Conservation (phyloP, 2,113 vertebrate species). For the Tachuris rubrigastra region DNA sequence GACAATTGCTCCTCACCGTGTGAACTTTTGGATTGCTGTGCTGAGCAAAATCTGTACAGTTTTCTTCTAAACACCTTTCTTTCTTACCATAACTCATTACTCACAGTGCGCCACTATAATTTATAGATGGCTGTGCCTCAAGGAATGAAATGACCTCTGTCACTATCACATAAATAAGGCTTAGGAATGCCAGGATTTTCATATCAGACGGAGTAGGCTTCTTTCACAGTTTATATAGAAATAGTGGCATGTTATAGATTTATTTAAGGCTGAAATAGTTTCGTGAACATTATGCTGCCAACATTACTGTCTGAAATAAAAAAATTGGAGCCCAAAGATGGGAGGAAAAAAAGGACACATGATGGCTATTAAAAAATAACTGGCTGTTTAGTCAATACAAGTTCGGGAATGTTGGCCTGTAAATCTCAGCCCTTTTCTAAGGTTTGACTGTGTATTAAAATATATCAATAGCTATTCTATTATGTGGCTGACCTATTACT, state of each 20-base stretch:
- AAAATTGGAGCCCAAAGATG: slow-evolving; percentile 17
- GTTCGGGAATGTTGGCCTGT: slow-evolving; percentile 53
- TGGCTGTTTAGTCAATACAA: slow-evolving; percentile 62
- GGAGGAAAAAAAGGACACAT: neutral
- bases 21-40: slow-evolving; percentile 44
- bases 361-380: slow-evolving; percentile 59
- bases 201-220: slow-evolving; percentile 49
- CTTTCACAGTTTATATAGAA: slow-evolving; percentile 35
- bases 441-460: slow-evolving; percentile 47
- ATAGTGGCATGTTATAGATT: slow-evolving; percentile 42
- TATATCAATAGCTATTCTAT: slow-evolving; percentile 55
- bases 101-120: slow-evolving; percentile 44
- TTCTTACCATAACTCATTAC: slow-evolving; percentile 65
- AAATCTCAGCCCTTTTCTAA: slow-evolving; percentile 57
- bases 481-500: slow-evolving; percentile 17
- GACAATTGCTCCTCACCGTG: neutral
- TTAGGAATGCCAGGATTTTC: slow-evolving; percentile 54
- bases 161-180: slow-evolving; percentile 59
- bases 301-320: slow-evolving; percentile 21
- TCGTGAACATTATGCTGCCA: slow-evolving; percentile 20
- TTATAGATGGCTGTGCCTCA: slow-evolving; percentile 61
- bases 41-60: slow-evolving; percentile 21
- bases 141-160: slow-evolving; percentile 66
- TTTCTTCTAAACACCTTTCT: slow-evolving; percentile 47
- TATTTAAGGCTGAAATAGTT: slow-evolving; percentile 61